phyloP scores from a whole-genome alignment of 2,113 vertebrate species.

The Oplegnathus fasciatus region DNA sequence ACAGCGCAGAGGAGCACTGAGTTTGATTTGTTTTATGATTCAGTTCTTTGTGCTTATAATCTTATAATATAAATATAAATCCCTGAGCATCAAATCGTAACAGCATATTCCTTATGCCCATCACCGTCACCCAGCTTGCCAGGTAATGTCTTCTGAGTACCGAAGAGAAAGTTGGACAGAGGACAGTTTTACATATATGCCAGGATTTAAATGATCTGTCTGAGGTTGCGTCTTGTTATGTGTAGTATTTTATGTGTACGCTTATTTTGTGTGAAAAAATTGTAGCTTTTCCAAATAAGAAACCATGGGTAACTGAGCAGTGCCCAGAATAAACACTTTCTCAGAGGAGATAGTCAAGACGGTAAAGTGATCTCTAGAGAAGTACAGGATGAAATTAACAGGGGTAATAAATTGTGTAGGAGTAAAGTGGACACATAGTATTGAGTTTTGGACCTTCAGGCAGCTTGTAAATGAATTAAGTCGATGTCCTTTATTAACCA shows the following conservation, averaged over 20 bases:
- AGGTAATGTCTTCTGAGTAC: neutral
- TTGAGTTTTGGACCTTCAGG: neutral
- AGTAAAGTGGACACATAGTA: neutral
- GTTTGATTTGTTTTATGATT: neutral
- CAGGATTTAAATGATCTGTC: too few species aligned
- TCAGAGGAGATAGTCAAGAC: neutral
- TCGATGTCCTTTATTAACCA: neutral
- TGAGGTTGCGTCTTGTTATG: neutral
- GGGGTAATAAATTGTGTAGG: neutral
- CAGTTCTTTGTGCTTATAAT: neutral
- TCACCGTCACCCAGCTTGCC: neutral
- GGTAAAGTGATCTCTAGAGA: neutral
- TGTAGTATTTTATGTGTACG: too few species aligned
- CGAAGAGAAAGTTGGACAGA: neutral
- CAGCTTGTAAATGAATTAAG: neutral
- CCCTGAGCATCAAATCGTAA: neutral
- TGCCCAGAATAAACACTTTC: neutral
- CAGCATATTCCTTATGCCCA: neutral
- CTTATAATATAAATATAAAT: too few species aligned
- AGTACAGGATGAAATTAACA: neutral
- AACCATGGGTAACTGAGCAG: neutral
- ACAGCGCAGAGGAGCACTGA: neutral
- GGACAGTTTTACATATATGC: neutral
- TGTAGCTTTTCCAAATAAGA: neutral
- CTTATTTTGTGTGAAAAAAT: neutral